phyloP scores from a whole-genome alignment of 2,797 vertebrate genomes.

The Gambusia yucatana region DNA sequence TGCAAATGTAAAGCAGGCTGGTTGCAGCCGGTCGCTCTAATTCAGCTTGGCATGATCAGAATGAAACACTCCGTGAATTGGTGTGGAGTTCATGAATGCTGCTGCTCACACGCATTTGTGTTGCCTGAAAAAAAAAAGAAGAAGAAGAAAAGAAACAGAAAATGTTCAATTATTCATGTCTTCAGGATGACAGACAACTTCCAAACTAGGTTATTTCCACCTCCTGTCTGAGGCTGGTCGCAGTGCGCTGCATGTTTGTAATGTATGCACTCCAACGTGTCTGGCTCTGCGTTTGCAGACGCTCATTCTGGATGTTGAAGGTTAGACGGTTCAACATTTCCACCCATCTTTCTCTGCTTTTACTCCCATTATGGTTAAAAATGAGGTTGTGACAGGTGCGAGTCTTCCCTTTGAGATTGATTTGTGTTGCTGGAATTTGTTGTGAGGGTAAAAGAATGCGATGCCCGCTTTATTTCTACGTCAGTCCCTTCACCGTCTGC shows the following conservation, averaged over 20 bases:
- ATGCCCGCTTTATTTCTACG: conserved; percentile 50
- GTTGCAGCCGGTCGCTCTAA: conserved; percentile 42
- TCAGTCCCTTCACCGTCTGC: conserved; percentile 37
- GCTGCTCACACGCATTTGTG: conserved; percentile 14
- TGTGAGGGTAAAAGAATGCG: conserved; percentile 3
- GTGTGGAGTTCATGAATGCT: conserved; percentile 45
- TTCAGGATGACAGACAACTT: conserved; percentile 56
- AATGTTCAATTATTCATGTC: conserved; percentile 48
- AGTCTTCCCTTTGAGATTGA: conserved; percentile 1
- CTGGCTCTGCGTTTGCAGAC: conserved; percentile 31
- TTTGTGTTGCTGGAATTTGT: conserved; percentile 33
- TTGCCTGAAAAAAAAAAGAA: conserved; percentile 7
- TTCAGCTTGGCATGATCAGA: conserved; percentile 52
- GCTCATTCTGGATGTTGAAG: conserved; percentile 61
- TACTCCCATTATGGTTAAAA: conserved; percentile 23
- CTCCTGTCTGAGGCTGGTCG: conserved; percentile 11
- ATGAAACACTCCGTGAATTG: conserved; percentile 43
- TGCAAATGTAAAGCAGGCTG: conserved; percentile 59
- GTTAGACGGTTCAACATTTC: conserved; percentile 45
- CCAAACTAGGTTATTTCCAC: conserved; percentile 56
- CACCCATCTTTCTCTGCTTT: conserved; percentile 17
- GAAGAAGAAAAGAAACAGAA: conserved; percentile 1
- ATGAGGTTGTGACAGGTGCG: conserved; percentile 40
- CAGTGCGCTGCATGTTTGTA: not conserved
- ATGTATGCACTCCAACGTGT: conserved; percentile 25